phyloP scores from a whole-genome alignment of 35 echinoderm and acorn worm species.

The Ptychodera flava region DNA sequence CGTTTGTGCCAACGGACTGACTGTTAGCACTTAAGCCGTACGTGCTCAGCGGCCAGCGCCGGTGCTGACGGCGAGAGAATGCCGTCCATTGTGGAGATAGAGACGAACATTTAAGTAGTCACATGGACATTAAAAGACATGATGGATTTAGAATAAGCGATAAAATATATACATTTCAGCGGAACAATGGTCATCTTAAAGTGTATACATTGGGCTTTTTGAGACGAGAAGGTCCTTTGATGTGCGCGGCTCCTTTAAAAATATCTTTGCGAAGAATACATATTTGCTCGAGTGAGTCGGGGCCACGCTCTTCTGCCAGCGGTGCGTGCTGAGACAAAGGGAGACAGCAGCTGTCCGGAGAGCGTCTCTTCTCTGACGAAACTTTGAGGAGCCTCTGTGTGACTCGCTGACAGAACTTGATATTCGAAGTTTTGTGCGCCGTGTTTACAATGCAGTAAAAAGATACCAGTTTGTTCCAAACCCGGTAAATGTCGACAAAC shows the following conservation, averaged over 20 bases:
- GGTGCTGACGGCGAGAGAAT: too few species aligned
- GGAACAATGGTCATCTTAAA: not conserved
- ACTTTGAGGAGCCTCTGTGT: not conserved
- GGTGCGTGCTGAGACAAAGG: not conserved
- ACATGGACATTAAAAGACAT: not conserved
- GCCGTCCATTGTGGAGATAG: too few species aligned
- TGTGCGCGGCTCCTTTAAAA: not conserved
- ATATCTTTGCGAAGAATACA: not conserved
- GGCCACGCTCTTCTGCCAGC: not conserved
- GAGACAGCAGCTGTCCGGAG: not conserved
- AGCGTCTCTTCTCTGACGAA: not conserved
- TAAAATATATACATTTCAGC: not conserved
- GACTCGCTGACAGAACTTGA: not conserved
- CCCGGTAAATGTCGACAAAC: not conserved
- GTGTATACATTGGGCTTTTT: not conserved
- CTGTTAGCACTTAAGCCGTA: too few species aligned
- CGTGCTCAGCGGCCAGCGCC: too few species aligned
- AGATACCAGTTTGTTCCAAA: not conserved
- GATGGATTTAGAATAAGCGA: not conserved
- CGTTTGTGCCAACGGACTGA: too few species aligned
- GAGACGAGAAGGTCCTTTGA: not conserved
- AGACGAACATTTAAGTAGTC: not conserved
- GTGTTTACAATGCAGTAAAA: not conserved
- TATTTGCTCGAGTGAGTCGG: not conserved
- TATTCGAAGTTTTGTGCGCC: not conserved